Evolutionary conservation across 2,797 vertebrate genomes (phyloP).

Genomic region (Pelobates cultripes): DNA sequence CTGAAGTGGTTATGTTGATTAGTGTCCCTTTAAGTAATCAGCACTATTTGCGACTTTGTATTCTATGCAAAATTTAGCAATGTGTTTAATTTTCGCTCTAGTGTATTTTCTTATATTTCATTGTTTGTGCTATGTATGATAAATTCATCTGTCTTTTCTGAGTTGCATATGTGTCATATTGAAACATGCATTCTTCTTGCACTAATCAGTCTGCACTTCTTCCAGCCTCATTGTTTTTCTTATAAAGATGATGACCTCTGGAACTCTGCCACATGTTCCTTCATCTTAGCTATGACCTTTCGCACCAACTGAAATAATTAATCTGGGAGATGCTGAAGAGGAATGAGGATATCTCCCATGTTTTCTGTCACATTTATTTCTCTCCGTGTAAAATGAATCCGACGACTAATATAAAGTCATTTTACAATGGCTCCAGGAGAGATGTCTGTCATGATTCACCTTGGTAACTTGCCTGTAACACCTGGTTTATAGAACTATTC

Average conservation of each 20-base stretch:
- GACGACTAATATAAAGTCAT: background rate
- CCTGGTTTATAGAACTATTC: background rate
- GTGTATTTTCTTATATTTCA: background rate
- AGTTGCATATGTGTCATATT: constrained; percentile 34
- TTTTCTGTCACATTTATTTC: background rate
- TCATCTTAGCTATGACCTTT: constrained; percentile 22
- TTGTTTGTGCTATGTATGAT: constrained; percentile 21
- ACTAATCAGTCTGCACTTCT: constrained; percentile 39
- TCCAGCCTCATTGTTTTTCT: constrained; percentile 19
- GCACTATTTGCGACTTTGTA: too few species aligned
- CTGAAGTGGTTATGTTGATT: too few species aligned
- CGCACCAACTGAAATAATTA: constrained; percentile 19
- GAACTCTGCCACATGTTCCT: constrained; percentile 4
- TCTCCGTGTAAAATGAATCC: background rate
- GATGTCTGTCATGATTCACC: background rate
- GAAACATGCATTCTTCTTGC: constrained; percentile 23
- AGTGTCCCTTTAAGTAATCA: too few species aligned
- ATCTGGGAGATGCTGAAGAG: constrained; percentile 28
- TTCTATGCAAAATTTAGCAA: too few species aligned
- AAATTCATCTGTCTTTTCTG: constrained; percentile 8
- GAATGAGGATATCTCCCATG: constrained; percentile 8
- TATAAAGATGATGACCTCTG: constrained; percentile 22
- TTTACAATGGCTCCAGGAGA: background rate
- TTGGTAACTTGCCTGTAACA: background rate
- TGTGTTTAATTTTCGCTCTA: background rate